These are phyloP conservation scores for Apodemia hepburni DNA, from an alignment of 2,888 invertebrate genomes.

Conservation along the genomic window DNA sequence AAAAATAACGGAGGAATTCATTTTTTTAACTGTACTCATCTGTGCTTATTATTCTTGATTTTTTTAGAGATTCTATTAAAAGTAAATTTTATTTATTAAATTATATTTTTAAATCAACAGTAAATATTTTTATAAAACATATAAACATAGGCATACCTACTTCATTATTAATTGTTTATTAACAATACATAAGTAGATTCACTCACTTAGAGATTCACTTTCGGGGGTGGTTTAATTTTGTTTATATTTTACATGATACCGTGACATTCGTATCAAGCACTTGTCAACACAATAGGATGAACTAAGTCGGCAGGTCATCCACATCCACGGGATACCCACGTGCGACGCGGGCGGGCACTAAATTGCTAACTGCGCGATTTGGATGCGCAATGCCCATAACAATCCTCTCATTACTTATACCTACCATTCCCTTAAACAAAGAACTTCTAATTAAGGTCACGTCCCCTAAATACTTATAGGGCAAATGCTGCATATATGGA, in stretches of 20 bases:
- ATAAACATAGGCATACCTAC: not conserved
- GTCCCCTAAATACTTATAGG: conserved; percentile 32
- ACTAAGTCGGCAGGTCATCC: conserved; percentile 43
- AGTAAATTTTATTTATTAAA: no score
- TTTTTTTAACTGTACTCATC: no score
- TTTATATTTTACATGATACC: conserved; percentile 27
- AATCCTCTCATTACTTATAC: conserved; percentile 60
- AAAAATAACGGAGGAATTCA: no score
- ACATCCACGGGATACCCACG: conserved; percentile 46
- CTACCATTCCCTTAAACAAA: conserved; percentile 66
- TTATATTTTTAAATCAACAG: not conserved
- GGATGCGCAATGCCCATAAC: conserved; percentile 64
- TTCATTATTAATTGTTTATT: not conserved
- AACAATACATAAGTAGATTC: not conserved
- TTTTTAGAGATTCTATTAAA: no score
- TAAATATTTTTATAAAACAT: no score
- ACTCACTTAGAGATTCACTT: conserved; percentile 12
- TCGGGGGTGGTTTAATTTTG: conserved; percentile 7
- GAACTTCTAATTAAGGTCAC: conserved; percentile 61
- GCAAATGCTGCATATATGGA: not conserved
- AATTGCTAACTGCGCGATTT: conserved; percentile 60
- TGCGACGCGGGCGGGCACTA: conserved; percentile 54
- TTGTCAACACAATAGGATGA: conserved; percentile 58
- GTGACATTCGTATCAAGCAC: conserved; percentile 50
- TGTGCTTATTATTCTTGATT: no score